Conservation (phyloP, 2,888 invertebrate species). For the Mythimna ferrago region DNA sequence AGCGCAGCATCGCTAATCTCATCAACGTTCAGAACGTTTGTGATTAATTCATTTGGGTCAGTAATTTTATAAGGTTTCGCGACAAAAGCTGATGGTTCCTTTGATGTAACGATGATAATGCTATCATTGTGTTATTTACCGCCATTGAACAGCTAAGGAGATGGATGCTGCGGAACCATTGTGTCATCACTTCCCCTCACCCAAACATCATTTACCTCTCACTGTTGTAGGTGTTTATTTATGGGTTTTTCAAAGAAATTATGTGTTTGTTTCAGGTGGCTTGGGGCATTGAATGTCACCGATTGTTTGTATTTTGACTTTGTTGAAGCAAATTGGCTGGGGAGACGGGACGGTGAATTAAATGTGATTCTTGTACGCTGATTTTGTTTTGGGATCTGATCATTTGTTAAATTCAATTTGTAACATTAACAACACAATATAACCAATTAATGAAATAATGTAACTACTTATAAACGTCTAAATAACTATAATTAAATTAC, state of each 20-base stretch:
- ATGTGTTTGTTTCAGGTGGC: conserved; percentile 2
- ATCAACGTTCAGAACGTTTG: conserved; percentile 41
- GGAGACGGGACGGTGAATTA: background rate
- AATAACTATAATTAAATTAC: too few relatives aligned
- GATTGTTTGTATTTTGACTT: conserved; percentile 27
- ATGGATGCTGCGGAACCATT: conserved; percentile 30
- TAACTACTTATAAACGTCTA: too few relatives aligned
- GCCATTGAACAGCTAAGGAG: conserved; percentile 37
- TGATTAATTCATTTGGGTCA: conserved; percentile 60
- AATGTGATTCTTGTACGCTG: conserved; percentile 2
- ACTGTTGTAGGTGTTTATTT: background rate
- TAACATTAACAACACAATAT: too few relatives aligned
- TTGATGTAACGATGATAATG: conserved; percentile 53
- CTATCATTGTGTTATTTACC: conserved; percentile 43
- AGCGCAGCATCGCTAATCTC: conserved; percentile 37
- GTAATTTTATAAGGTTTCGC: conserved; percentile 42
- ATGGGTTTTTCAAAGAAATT: conserved; percentile 30
- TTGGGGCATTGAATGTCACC: background rate
- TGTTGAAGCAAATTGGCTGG: conserved; percentile 34
- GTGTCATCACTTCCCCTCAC: conserved; percentile 42
- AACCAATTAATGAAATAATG: too few relatives aligned
- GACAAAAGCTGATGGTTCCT: conserved; percentile 52
- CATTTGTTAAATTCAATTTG: background rate
- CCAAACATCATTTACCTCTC: conserved; percentile 22
- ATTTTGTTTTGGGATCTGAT: conserved; percentile 14